A percentile compares a stretch with the other conserved stretches of the same genome.
Conservation (phyloP, 2,797 vertebrate genomes). For the Bradypodion ventrale region DNA sequence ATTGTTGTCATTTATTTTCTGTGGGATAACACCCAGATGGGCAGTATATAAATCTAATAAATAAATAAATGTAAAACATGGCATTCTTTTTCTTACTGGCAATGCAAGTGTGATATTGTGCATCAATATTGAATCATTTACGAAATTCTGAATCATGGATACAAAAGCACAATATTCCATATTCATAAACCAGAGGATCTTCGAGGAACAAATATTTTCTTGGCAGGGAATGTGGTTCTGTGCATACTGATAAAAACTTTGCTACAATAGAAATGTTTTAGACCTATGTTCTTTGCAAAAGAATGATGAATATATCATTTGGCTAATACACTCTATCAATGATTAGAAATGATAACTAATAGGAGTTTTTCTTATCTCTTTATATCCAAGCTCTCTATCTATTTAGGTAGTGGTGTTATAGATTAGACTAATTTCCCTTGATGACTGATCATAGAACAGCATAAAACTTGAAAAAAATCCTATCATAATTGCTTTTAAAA, state of each 20-base stretch:
- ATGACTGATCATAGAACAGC: neutral
- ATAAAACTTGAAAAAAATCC: neutral
- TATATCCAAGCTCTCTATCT: constrained; percentile 4
- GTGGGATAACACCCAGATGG: no score
- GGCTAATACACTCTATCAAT: constrained; percentile 62
- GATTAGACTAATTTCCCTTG: neutral
- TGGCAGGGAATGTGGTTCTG: constrained; percentile 68
- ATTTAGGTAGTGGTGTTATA: neutral
- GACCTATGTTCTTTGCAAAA: constrained; percentile 66
- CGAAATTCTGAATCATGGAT: no score
- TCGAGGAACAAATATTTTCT: neutral
- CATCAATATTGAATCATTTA: no score
- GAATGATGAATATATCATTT: constrained; percentile 61
- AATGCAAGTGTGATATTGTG: no score
- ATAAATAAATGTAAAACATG: no score
- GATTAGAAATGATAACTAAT: constrained; percentile 58
- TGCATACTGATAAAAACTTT: constrained; percentile 68
- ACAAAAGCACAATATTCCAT: no score
- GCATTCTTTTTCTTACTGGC: no score
- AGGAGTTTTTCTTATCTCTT: constrained; percentile 58
- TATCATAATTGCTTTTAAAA: neutral
- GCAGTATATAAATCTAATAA: no score
- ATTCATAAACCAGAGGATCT: no score
- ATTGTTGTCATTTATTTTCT: no score
- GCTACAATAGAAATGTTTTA: constrained; percentile 68